Conservation (phyloP, 1,140 invertebrate species). For the Patella vulgata region DNA sequence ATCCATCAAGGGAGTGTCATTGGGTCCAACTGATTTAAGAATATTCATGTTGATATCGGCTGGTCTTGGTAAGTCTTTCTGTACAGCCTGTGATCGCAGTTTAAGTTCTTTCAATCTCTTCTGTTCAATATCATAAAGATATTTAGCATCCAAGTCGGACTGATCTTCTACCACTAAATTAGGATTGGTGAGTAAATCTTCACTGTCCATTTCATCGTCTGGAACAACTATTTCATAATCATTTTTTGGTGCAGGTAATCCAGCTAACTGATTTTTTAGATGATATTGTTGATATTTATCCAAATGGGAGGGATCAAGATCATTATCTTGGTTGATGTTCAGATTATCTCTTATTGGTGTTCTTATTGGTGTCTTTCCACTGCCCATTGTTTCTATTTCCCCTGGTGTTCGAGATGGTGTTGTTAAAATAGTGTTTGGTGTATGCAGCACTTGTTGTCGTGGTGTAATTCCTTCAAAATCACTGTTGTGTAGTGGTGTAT, state of each 20-base stretch:
- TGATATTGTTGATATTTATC: conserved; percentile 48
- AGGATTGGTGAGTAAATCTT: background rate
- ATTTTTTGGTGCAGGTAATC: conserved; percentile 90
- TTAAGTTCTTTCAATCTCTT: conserved; percentile 77
- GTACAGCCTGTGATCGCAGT: conserved; percentile 87
- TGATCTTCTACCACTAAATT: conserved; percentile 71
- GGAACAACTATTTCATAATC: conserved; percentile 99
- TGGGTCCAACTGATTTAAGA: conserved; percentile 75
- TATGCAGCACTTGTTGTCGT: conserved; percentile 77
- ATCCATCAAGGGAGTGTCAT: conserved; percentile 81
- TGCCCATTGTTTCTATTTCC: conserved; percentile 31
- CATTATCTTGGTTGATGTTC: conserved; percentile 85
- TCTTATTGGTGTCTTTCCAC: conserved; percentile 46
- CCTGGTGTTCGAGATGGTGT: conserved; percentile 86
- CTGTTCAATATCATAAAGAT: conserved; percentile 72
- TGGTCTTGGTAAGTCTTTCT: conserved; percentile 88
- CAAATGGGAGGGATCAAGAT: conserved; percentile 58
- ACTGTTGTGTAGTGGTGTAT: conserved; percentile 89
- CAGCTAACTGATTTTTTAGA: conserved; percentile 75
- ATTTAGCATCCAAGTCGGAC: conserved; percentile 83
- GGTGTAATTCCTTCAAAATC: conserved; percentile 89
- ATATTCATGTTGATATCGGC: conserved; percentile 84
- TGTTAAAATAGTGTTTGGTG: conserved; percentile 93
- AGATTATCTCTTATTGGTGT: conserved; percentile 90
- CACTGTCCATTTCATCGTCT: conserved; percentile 75